phyloP scores from a whole-genome alignment of 2,888 invertebrate genomes.

The Carterocephalus palaemon region DNA sequence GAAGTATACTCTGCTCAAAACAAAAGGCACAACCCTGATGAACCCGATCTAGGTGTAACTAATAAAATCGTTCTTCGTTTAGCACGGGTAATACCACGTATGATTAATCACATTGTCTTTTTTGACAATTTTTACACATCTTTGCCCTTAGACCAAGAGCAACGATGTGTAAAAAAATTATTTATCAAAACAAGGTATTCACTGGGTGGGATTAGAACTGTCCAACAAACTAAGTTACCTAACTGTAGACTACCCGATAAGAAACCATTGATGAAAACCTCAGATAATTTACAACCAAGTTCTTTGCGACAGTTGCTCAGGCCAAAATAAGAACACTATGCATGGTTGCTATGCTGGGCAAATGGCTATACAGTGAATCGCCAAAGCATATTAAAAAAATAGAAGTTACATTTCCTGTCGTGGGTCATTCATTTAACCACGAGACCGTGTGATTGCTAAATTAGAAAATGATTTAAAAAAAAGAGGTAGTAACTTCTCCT shows the following conservation, averaged over 20 bases:
- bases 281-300: no score
- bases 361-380: no score
- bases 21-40: constrained; percentile 15
- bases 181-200: constrained; percentile 39
- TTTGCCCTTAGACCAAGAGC: constrained; percentile 34
- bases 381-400: no score
- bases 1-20: constrained; percentile 31
- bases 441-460: no score
- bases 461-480: no score
- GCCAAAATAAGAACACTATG: no score
- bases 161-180: no score
- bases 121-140: constrained; percentile 32
- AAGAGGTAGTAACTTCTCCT: no score
- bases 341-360: no score
- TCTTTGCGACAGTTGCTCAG: no score
- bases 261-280: constrained; percentile 39
- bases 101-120: constrained; percentile 28
- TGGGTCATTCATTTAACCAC: no score
- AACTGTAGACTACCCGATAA: constrained; percentile 40
- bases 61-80: constrained; percentile 34
- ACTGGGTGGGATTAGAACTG: constrained; percentile 37
- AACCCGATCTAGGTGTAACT: constrained; percentile 36
- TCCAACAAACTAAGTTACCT: constrained; percentile 33
- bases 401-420: no score
- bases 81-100: constrained; percentile 30